Evolutionary conservation across 30 jellyfish, hydroid and myxozoan genomes (phyloP).

Genomic region (Clytia hemisphaerica): DNA sequence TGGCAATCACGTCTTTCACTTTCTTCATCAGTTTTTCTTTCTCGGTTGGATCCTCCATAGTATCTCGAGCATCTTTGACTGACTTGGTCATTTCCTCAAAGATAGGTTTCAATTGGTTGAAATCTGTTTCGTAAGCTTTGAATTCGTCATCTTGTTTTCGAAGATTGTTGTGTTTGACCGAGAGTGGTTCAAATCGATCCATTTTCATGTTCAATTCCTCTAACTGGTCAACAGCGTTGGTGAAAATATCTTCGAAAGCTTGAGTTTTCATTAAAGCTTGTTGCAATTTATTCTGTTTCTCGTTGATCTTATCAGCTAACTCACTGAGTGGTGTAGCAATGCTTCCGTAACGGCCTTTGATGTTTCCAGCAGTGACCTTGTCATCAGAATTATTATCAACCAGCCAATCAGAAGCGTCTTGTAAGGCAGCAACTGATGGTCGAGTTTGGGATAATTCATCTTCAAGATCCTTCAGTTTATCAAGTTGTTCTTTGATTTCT

Average conservation of each 20-base stretch:
- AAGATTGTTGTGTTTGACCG: conserved; percentile 52
- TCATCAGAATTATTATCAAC: conserved; percentile 47
- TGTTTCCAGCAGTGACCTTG: conserved; percentile 36
- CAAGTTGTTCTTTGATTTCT: conserved; percentile 58
- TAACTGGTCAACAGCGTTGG: conserved; percentile 44
- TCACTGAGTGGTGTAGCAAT: conserved; percentile 54
- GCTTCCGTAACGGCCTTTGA: conserved; percentile 42
- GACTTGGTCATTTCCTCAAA: conserved; percentile 33
- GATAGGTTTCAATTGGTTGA: conserved; percentile 48
- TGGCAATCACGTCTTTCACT: conserved; percentile 45
- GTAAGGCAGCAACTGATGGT: conserved; percentile 61
- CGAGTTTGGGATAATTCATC: conserved; percentile 53
- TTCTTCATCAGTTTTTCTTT: conserved; percentile 44
- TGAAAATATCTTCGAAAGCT: conserved; percentile 37
- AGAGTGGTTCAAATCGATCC: conserved; percentile 48
- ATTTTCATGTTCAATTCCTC: conserved; percentile 54
- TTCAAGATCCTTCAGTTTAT: conserved; percentile 59
- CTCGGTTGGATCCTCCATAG: conserved; percentile 12
- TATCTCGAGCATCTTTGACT: conserved; percentile 14
- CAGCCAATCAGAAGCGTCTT: conserved; percentile 82
- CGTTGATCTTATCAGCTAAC: conserved; percentile 70
- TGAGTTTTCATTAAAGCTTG: conserved; percentile 53
- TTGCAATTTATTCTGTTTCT: conserved; percentile 57
- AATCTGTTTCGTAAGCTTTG: conserved; percentile 63
- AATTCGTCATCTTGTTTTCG: conserved; percentile 70